These are phyloP conservation scores for Nasua narica DNA, from an alignment of 2,797 vertebrate genomes.

Conservation along the genomic window DNA sequence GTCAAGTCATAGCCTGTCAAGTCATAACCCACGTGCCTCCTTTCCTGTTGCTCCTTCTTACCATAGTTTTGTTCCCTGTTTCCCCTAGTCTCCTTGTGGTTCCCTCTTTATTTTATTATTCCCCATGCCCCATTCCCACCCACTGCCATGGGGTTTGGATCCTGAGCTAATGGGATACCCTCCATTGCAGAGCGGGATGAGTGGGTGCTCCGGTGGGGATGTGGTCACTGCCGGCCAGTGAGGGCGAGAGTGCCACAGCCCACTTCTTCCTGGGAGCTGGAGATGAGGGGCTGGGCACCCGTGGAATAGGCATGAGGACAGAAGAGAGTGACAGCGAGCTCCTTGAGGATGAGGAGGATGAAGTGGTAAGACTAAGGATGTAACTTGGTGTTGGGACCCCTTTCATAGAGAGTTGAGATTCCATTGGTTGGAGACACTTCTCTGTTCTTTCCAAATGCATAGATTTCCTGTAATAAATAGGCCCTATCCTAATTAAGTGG, in stretches of 20 bases:
- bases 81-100: not conserved
- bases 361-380: conserved; percentile 67
- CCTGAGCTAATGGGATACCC: conserved; percentile 36
- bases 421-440: not conserved
- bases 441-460: not conserved
- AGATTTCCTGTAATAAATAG: not conserved
- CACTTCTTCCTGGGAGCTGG: conserved; percentile 98
- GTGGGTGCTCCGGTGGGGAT: conserved; percentile 91
- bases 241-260: conserved; percentile 91
- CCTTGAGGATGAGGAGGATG: conserved; percentile 87
- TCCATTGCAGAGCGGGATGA: conserved; percentile 86
- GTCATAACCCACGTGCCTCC: not conserved
- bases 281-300: conserved; percentile 93
- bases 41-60: not conserved
- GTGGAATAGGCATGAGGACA: conserved; percentile 94
- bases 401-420: not conserved
- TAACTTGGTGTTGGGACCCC: not conserved
- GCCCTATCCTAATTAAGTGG: not conserved
- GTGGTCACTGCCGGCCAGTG: conserved; percentile 94
- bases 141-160: not conserved
- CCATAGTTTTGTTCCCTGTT: not conserved
- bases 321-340: conserved; percentile 86
- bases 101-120: conserved; percentile 11
- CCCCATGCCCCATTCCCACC: not conserved
- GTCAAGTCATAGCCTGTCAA: not conserved